Base-by-base conservation (phyloP, 2,888 invertebrate species). In the Atethmia centrago region DNA sequence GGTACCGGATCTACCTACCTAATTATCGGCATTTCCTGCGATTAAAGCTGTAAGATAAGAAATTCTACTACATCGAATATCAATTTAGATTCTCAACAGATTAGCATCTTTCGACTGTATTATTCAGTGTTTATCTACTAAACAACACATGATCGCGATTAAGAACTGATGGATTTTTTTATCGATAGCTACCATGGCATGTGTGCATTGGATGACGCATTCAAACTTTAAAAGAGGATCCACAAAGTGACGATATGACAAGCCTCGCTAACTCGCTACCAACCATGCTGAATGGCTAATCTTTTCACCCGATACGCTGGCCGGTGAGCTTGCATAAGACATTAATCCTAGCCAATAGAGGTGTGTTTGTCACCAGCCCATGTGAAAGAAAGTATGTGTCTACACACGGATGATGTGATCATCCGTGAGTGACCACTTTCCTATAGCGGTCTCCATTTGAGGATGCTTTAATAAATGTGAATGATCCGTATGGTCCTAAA, bases 81-180 rank as follows among this genome's bases (percentile, higher is more conserved):
- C 61, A 79, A 80, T 56, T 53, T 61, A 2, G 49, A 62, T 80
- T 76, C 73, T 19, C 3, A 56, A 36, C 2, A n/a, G 74, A 76
- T 76, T 56, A 45, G 5, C 5, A 74, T 73, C n/a, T 79, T 42
- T 80, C 28, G 51, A 56, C 55, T 25, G 19, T 25, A 40, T 36
- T 28, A 25, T 1, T 19, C n/a, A 16, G 28, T 47, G 49, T 61
- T 47, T 79, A 61, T 71, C 1, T 28, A 56, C 0, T n/a, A 40
- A 28, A 16, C 21, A 45, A 49, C 9, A 56, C 55, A 74, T 16
- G 25, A 65, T 47, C 9, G n/a, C 5, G 40, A 77, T 67, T 25
- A 55, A 28, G 16, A 78, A n/a, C 14, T 45, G 40, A 4, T 10
- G 12, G 78, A 78, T 7, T 16, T 51, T 49, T 42, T 61, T 0